Evolutionary conservation across 92 coral and sea anemone genomes (phyloP), one percentile per base, ranked within the genome.

Genomic region (Isaurus tuberculatus): DNA sequence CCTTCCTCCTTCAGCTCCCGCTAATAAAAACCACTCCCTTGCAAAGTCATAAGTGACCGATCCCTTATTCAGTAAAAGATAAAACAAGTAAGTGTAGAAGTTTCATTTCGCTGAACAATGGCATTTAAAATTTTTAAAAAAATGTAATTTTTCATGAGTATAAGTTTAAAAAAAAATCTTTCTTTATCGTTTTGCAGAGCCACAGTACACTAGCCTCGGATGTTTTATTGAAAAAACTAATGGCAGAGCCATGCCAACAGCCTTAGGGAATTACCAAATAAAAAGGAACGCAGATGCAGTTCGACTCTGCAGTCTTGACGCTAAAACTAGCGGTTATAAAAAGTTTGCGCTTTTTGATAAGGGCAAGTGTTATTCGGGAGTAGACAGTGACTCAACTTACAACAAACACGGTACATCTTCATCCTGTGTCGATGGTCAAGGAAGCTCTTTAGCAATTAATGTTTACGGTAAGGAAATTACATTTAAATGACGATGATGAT

Each of bases 381-480:
- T 25, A 0, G 31, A 60, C 31, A 65, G 28, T 22, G 14, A 48
- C 0, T 16, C 48, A 0, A 36, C 49, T 1, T 77, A 77, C 65
- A 58, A 77, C 22, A 77, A 77, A 14, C 68, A 77, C 14, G 82
- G 82, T 26, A 14, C 70, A 23, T 77, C 82, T 1, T 14, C 49
- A 10, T 8, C 55, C 5, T 77, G 82, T 28, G 20, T 64, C 11
- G 55, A 44, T 23, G 82, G 82, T 4, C 34, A 77, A 22, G 82
- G 82, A 28, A 48, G 82, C 5, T 49, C 67, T 27, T 58, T 37
- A 13, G 69, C 82, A 33, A 77, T 57, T 17, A 65, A 36, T 0
- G 82, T 77, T 17, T 77, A 77, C 19, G 82, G 82, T 77, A 17
- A 77, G 82, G 9, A 13, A 40, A 40, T n/a, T n/a, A n/a, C n/a